Base-by-base conservation (phyloP, 1,140 invertebrate species). In the Pachyrhynchus sulphureomaculatus region DNA sequence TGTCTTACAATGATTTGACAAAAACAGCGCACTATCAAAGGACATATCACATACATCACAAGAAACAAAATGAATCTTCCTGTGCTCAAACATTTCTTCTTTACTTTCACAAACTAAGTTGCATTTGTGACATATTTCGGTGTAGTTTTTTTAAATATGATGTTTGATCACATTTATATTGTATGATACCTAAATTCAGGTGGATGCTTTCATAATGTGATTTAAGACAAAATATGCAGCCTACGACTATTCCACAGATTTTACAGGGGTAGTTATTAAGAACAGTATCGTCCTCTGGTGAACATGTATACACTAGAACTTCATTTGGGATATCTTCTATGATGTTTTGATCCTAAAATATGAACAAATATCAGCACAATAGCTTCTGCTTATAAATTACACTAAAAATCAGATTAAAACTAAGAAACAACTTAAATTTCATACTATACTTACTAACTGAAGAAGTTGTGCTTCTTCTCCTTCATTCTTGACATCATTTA, bases 161-260 rank as follows among this genome's bases (percentile, higher is more conserved):
- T 2, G 45, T 62, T 33, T 62, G 41, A 10, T 55, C n/a, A 26
- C 65, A 66, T 41, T 60, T 62, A 32, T 66, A 66, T 23, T 63
- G 65, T 37, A 66, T 56, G 21, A 54, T 37, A 3, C 45, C 54
- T 23, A 56, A 18, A 18, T 62, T 62, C 13, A 66, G 42, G 26
- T 66, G 65, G 12, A 63, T 37, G 13, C 59, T 62, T 41, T 62
- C 65, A 24, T 63, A 66, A 42, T 66, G 65, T 8, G 65, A 66
- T 48, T 66, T 66, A 1, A 66, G 49, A 20, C 65, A 66, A 34
- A 62, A 62, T 21, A 66, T 47, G 24, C 65, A 66, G 12, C 64
- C 64, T 5, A 42, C 49, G 4, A 34, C 45, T 29, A 18, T 34
- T 1, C 21, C 23, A 48, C 64, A 66, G 1, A 18, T 13, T 39